These are phyloP conservation scores for Oreohelix idahoensis DNA, from an alignment of 1,140 invertebrate species.

Conservation along the genomic window DNA sequence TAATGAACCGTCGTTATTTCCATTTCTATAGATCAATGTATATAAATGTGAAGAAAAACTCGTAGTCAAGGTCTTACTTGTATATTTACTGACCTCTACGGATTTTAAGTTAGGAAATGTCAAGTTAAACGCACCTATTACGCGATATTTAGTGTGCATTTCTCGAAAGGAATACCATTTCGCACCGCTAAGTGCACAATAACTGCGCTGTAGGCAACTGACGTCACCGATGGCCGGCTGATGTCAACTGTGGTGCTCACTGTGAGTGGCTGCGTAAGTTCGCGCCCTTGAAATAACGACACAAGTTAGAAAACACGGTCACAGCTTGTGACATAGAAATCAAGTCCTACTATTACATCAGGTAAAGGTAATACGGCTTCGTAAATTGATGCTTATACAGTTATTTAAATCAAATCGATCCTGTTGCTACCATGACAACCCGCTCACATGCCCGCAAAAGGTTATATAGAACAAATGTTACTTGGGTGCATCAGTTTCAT, in stretches of 20 bases:
- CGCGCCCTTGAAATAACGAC: not conserved
- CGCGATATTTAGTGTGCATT: not conserved
- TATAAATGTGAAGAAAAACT: too few species aligned
- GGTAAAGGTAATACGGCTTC: not conserved
- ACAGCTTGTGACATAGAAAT: not conserved
- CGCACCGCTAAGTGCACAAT: not conserved
- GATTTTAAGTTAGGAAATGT: too few species aligned
- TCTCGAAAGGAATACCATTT: not conserved
- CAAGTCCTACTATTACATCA: not conserved
- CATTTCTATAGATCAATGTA: too few species aligned
- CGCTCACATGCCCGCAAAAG: too few species aligned
- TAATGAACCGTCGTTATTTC: too few species aligned
- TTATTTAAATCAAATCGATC: too few species aligned
- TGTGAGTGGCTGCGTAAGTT: conserved; percentile 5
- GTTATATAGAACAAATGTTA: too few species aligned
- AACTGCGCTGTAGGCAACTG: conserved; percentile 5
- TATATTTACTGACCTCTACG: too few species aligned
- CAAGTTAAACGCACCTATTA: not conserved
- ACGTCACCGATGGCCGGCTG: not conserved
- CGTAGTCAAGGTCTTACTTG: too few species aligned
- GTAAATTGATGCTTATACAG: not conserved
- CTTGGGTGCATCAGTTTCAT: too few species aligned
- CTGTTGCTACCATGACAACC: too few species aligned
- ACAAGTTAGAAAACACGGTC: not conserved
- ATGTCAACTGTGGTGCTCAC: not conserved